phyloP scores from a whole-genome alignment of 2,113 vertebrate species.

The Dermatemys mawii region DNA sequence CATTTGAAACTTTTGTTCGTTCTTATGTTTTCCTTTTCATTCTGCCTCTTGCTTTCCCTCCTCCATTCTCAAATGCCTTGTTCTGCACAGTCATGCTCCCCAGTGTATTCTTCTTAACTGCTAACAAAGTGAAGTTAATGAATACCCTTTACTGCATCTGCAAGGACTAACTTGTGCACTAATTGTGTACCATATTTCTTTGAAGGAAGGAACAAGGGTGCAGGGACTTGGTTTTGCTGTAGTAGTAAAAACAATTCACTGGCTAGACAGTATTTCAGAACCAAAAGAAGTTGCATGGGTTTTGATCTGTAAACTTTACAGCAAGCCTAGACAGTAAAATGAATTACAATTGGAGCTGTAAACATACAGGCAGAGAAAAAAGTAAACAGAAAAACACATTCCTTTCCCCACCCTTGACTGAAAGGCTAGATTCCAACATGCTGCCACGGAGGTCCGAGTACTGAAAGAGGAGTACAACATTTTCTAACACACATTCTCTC shows the following conservation, averaged over 20 bases:
- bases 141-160: neutral
- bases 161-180: neutral
- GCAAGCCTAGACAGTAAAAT: neutral
- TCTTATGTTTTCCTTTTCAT: neutral
- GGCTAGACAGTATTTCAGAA: neutral
- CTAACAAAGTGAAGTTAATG: neutral
- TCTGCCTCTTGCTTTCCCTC: neutral
- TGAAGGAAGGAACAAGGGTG: neutral
- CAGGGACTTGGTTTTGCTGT: neutral
- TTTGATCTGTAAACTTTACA: neutral
- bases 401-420: neutral
- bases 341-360: neutral
- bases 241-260: neutral
- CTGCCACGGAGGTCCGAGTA: neutral
- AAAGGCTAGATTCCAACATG: neutral
- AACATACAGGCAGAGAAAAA: neutral
- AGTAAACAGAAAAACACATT: neutral
- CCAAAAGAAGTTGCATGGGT: neutral
- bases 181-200: slow-evolving; percentile 5
- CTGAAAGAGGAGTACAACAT: neutral
- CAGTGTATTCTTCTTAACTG: neutral
- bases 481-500: neutral
- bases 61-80: neutral
- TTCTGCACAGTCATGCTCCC: neutral
- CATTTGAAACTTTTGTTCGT: neutral